Base-by-base conservation (phyloP, 2,888 invertebrate genomes). In the Meta bourneti region DNA sequence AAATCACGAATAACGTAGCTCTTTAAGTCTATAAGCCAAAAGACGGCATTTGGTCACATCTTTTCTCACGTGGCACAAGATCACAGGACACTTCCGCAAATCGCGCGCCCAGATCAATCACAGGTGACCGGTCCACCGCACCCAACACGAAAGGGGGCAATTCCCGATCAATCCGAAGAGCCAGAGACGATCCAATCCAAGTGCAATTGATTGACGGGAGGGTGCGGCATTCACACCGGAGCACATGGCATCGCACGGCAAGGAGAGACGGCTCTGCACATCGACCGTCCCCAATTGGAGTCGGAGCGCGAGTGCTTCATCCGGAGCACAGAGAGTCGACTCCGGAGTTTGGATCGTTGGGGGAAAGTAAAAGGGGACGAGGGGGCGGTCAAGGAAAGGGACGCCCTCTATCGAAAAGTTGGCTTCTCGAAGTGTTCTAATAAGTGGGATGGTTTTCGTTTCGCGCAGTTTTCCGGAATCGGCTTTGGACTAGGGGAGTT, bases 401-500 rank as follows among this genome's bases (percentile, higher is more conserved):
- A 79, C 87, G 79, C 87, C 79, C 87, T 87, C 79, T 87, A 77
- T 79, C 49, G 51, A n/a, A 86, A 48, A 69, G 16, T 70, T 70
- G 70, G 49, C 70, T n/a, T n/a, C 52, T 71, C 79, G 71, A 61
- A 72, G 69, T 78, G 74, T n/a, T 49, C 54, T 85, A 77, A 77
- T 20, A 85, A 77, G 77, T 69, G 71, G 75, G 78, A 79, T 74
- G 78, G 49, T 79, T 74, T 20, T 16, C n/a, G 69, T 69, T 69
- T 16, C 16, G 69, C 13, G 69, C 16, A 11, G 13, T 69, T 69
- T 69, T 69, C 34, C 34, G 34, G 34, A 34, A 34, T 34, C 34
- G 34, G 34, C 34, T 2, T 34, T 34, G 34, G 34, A 34, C 1
- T 34, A 34, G 34, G 34, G 4, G 34, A 34, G 34, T 34, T 34